phyloP scores from a whole-genome alignment of 2,888 invertebrate species.

The Tenthredo notha region DNA sequence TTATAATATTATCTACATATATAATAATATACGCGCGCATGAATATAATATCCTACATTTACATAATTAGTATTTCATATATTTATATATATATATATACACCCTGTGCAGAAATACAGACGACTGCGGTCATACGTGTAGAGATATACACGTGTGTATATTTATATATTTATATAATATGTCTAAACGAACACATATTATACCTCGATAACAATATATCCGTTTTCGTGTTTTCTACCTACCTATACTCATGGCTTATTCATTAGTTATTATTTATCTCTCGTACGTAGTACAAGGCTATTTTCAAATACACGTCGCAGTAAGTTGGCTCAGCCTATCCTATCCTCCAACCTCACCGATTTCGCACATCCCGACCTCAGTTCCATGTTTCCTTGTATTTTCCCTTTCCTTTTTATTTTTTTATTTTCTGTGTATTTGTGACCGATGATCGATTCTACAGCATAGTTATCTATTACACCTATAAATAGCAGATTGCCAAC shows the following conservation, averaged over 20 bases:
- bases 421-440: background rate
- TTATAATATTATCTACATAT: conserved; percentile 21
- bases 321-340: background rate
- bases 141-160: conserved; percentile 64
- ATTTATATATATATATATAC: conserved; percentile 34
- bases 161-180: conserved; percentile 71
- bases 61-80: background rate
- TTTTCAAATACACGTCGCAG: background rate
- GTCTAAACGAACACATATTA: conserved; percentile 77
- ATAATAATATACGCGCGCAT: conserved; percentile 20
- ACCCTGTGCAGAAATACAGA: background rate
- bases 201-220: conserved; percentile 74
- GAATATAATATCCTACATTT: conserved; percentile 8
- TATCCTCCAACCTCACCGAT: background rate
- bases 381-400: too few relatives aligned
- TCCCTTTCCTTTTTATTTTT: background rate
- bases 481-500: background rate
- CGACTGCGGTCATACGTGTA: background rate
- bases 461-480: background rate
- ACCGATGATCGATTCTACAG: background rate
- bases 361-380: background rate
- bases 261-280: conserved; percentile 24
- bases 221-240: conserved; percentile 62
- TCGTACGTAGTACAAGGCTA: background rate
- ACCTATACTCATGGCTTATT: conserved; percentile 59